phyloP scores from a whole-genome alignment of 2,797 vertebrate species.

The Meda fulgida region DNA sequence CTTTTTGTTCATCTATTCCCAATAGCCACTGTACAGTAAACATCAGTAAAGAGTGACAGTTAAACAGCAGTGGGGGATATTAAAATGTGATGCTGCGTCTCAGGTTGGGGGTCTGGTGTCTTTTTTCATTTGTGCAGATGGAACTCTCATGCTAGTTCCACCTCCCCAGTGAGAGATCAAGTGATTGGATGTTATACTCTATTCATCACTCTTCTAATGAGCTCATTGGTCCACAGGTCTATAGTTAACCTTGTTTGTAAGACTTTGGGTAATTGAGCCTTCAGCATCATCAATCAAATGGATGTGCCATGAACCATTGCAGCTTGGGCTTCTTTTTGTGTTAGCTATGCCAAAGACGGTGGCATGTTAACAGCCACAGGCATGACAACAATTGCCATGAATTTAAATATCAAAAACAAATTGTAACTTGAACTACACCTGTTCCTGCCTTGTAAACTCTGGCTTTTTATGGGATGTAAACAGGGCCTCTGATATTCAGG shows the following conservation, averaged over 20 bases:
- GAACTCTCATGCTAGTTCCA: conserved; percentile 10
- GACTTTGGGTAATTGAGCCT: conserved; percentile 26
- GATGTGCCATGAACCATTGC: conserved; percentile 5
- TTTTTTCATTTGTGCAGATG: conserved; percentile 37
- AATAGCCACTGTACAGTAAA: conserved; percentile 6
- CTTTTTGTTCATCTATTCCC: background rate
- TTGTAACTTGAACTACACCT: conserved; percentile 25
- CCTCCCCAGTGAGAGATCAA: background rate
- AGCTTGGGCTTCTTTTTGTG: conserved; percentile 24
- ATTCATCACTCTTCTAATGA: conserved; percentile 34
- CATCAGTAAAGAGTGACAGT: conserved; percentile 44
- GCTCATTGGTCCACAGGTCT: conserved; percentile 38
- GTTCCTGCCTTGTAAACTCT: conserved; percentile 26
- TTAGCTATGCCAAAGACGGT: conserved; percentile 18
- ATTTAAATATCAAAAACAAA: conserved; percentile 45
- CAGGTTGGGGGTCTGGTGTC: conserved; percentile 41
- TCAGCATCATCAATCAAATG: conserved; percentile 27
- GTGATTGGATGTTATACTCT: conserved; percentile 10
- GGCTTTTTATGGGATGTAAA: conserved; percentile 39
- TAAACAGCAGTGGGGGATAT: conserved; percentile 26
- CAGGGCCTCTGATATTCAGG: conserved; percentile 37
- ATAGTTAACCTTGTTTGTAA: conserved; percentile 42
- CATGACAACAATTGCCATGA: conserved; percentile 17
- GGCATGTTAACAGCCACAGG: conserved; percentile 1
- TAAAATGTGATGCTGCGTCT: conserved; percentile 42